A percentile compares a stretch with the other conserved stretches of the same genome.
Evolutionary conservation across 2,797 vertebrate species (phyloP).

Genomic region (Microchirus variegatus): DNA sequence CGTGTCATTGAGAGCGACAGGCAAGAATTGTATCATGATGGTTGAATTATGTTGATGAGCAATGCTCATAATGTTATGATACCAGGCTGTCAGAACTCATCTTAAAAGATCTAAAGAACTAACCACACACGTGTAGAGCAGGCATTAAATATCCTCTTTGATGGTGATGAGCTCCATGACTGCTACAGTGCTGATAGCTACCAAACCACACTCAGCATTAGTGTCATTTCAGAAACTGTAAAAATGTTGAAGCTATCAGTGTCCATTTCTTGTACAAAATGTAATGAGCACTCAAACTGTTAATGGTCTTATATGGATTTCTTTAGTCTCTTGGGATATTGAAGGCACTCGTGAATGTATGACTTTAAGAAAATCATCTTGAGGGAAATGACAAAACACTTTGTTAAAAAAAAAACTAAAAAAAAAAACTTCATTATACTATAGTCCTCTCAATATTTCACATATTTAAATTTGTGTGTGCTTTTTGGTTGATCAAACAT

Average conservation of each 20-base stretch:
- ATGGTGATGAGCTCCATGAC: conserved; percentile 42
- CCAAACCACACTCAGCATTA: conserved; percentile 59
- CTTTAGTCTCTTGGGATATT: conserved; percentile 16
- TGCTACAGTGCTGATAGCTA: conserved; percentile 42
- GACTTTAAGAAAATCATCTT: conserved; percentile 24
- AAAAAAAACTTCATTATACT: neutral
- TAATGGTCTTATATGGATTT: conserved; percentile 46
- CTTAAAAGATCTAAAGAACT: conserved; percentile 38
- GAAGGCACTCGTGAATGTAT: conserved; percentile 26
- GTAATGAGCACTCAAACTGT: conserved; percentile 68
- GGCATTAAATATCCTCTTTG: conserved; percentile 56
- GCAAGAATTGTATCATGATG: neutral
- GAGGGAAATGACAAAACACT: neutral
- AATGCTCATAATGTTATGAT: neutral
- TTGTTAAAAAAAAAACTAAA: too few species aligned
- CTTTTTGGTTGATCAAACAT: conserved; percentile 21
- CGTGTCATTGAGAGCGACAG: neutral
- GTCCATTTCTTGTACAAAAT: conserved; percentile 55
- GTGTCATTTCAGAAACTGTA: conserved; percentile 48
- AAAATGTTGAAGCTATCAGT: conserved; percentile 48
- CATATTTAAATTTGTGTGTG: conserved; percentile 1
- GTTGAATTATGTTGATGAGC: conserved; percentile 15
- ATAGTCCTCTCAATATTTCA: neutral
- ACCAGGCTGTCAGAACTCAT: conserved; percentile 7
- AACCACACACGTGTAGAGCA: conserved; percentile 42